Percentiles rank a stretch among this genome's conserved stretches.
These are phyloP conservation scores for Acanthurus leucopareius DNA, from an alignment of 2,797 vertebrate species.

Conservation along the genomic window DNA sequence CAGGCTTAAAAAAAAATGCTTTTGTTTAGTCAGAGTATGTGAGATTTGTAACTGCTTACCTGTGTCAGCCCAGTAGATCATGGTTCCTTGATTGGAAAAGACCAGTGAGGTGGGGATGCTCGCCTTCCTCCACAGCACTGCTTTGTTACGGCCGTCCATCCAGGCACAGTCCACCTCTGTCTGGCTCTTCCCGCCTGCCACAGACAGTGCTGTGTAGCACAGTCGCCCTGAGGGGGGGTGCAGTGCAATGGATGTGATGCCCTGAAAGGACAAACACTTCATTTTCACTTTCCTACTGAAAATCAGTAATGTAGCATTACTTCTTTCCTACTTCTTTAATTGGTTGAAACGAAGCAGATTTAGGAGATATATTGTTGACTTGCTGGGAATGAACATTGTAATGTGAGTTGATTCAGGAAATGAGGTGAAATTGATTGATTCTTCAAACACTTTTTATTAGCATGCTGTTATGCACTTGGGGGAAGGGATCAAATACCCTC, in stretches of 20 bases:
- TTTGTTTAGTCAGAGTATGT: too few relatives aligned
- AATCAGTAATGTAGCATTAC: too few relatives aligned
- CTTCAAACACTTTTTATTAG: too few relatives aligned
- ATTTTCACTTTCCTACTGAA: too few relatives aligned
- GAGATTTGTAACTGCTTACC: constrained; percentile 75
- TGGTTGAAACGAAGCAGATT: too few relatives aligned
- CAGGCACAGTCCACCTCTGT: constrained; percentile 85
- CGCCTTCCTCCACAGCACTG: constrained; percentile 85
- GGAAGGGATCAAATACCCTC: too few relatives aligned
- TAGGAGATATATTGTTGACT: too few relatives aligned
- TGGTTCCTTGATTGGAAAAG: constrained; percentile 83
- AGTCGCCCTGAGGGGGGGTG: constrained; percentile 86
- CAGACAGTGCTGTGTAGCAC: constrained; percentile 85
- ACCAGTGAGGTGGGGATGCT: constrained; percentile 84
- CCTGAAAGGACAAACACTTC: constrained; percentile 40
- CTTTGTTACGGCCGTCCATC: constrained; percentile 89
- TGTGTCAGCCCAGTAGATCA: constrained; percentile 91
- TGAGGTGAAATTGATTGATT: too few relatives aligned
- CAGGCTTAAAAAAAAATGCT: neutral
- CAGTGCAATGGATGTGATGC: constrained; percentile 83
- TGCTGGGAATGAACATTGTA: too few relatives aligned
- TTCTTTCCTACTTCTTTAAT: too few relatives aligned
- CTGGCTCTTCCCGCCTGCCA: fast-evolving
- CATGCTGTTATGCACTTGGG: too few relatives aligned
- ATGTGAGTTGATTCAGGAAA: too few relatives aligned